phyloP scores from a whole-genome alignment of 2,113 vertebrate genomes.

The Pontoporia blainvillei region DNA sequence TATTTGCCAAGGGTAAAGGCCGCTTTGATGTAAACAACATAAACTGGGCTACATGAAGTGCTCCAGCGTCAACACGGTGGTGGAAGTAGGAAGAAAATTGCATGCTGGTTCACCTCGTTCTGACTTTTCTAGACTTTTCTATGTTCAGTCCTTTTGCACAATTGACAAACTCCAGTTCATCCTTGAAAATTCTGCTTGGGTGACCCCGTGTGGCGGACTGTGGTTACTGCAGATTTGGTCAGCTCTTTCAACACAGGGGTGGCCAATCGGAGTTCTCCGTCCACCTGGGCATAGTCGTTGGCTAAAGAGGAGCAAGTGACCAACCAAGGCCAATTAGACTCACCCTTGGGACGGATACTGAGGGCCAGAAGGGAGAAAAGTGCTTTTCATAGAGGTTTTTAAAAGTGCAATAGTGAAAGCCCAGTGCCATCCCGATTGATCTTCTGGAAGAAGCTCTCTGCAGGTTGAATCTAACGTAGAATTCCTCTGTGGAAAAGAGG shows the following conservation, averaged over 20 bases:
- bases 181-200: neutral
- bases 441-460: neutral
- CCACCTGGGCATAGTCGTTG: neutral
- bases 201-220: neutral
- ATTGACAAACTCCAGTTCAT: neutral
- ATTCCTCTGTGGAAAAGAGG: neutral
- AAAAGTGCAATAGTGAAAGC: neutral
- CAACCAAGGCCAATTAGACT: neutral
- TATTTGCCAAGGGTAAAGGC: neutral
- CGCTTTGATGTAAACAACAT: neutral
- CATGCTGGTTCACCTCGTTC: neutral
- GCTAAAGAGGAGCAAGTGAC: neutral
- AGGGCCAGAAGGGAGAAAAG: neutral
- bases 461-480: neutral
- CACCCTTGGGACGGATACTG: neutral
- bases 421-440: neutral
- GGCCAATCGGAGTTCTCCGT: neutral
- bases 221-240: neutral
- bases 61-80: neutral
- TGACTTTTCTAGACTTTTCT: constrained; percentile 27
- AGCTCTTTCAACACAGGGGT: neutral
- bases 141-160: rapidly evolving
- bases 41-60: neutral
- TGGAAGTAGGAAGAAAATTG: neutral
- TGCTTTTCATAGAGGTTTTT: neutral